A percentile compares a stretch with the other conserved stretches of the same genome.
phyloP scores from a whole-genome alignment of 1,140 invertebrate species.

The Thaumatotibia leucotreta region DNA sequence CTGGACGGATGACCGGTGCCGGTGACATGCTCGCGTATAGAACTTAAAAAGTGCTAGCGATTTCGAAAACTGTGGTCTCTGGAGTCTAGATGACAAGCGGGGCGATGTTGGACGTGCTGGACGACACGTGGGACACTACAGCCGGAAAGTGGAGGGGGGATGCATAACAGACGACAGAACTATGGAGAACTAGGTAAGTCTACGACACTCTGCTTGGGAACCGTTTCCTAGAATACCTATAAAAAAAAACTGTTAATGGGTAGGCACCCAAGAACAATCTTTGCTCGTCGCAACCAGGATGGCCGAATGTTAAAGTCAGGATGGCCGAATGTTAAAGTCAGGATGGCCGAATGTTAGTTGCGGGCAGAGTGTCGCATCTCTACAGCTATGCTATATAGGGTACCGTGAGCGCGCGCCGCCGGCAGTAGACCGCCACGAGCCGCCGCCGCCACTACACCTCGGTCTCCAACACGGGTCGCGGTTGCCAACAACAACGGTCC shows the following conservation, averaged over 20 bases:
- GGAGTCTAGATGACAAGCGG: conserved; percentile 19
- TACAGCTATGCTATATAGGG: conserved; percentile 26
- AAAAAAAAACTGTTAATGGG: background rate
- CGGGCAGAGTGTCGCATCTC: conserved; percentile 23
- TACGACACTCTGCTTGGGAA: conserved; percentile 35
- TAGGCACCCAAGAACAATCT: background rate
- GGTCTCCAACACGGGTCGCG: conserved; percentile 72
- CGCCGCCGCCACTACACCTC: conserved; percentile 74
- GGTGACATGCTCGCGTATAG: conserved; percentile 36
- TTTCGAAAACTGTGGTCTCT: conserved; percentile 30
- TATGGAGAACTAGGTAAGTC: conserved; percentile 41
- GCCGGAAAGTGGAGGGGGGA: conserved; percentile 43
- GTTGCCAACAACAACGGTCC: conserved; percentile 73
- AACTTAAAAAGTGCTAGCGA: conserved; percentile 42
- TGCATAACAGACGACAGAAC: conserved; percentile 54
- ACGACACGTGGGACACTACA: conserved; percentile 27
- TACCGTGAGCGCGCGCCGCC: conserved; percentile 65
- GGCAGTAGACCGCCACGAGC: conserved; percentile 50
- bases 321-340: conserved; percentile 26
- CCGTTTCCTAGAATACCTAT: no score
- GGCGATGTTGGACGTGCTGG: conserved; percentile 12
- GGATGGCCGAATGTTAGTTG: no score
- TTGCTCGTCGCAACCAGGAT: no score
- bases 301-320: no score
- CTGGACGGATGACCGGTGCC: conserved; percentile 25